A percentile compares a stretch with the other conserved stretches of the same genome.
These are phyloP conservation scores for Gavia stellata DNA, from an alignment of 2,113 vertebrate species.

Conservation along the genomic window DNA sequence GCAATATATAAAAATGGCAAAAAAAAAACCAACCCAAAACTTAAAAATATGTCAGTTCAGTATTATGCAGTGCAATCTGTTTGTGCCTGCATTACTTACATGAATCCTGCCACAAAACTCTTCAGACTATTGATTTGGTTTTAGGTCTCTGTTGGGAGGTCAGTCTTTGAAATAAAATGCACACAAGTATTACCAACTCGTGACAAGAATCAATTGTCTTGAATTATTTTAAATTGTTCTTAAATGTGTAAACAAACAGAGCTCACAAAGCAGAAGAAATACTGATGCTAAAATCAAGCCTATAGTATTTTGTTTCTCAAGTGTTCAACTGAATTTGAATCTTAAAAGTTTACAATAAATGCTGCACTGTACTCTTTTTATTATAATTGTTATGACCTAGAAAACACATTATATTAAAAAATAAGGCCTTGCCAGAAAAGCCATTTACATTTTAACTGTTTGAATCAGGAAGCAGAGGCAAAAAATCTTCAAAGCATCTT, in stretches of 20 bases:
- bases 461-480: background rate
- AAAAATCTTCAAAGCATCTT: background rate
- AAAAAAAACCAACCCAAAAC: background rate
- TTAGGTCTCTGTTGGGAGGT: background rate
- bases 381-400: background rate
- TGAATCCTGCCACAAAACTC: background rate
- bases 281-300: background rate
- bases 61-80: background rate
- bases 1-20: background rate
- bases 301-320: background rate
- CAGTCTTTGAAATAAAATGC: background rate
- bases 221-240: background rate
- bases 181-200: background rate
- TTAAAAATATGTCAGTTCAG: background rate
- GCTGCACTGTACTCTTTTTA: background rate
- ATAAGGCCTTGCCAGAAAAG: background rate
- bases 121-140: background rate
- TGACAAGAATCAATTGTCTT: background rate
- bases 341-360: background rate
- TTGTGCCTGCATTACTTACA: background rate
- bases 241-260: background rate
- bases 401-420: background rate
- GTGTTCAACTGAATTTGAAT: background rate
- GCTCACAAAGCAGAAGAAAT: background rate
- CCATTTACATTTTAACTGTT: background rate